Base-by-base conservation (phyloP, 2,888 invertebrate species). In the Meandrusa payeni region DNA sequence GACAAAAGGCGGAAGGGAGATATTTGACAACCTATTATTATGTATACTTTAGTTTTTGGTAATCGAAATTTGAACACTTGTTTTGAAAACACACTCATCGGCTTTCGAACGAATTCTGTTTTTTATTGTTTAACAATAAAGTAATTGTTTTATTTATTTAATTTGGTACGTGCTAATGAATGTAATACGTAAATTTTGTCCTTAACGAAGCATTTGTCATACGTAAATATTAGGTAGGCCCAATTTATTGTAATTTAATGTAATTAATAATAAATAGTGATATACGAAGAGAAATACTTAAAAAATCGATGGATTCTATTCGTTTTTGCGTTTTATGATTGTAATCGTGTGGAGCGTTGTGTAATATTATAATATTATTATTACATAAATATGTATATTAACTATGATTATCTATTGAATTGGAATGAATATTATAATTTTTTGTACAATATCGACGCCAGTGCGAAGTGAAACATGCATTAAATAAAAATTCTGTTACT, bases 401-500 rank as follows among this genome's bases (percentile, higher is more conserved):
- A 68, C 64, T 72, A 72, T 78, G 65, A 66, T 69, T 76, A 75
- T 64, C 58, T 76, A 75, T 71, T 70, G 69, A 69, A 75, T 55
- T 67, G 64, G 59, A 72, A 69, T 69, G 77, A 76, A 80, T 81
- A 83, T 77, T 77, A 76, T 82, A 70, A 80, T 83, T 85, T 71
- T 87, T 86, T 87, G 86, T 87, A 87, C 83, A 85, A 83, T 83
- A 83, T 83, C 80, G 76, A 83, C 86, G 83, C 80, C 69, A 83
- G 79, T 81, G 76, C 81, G 67, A 82, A 64, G 82, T 78, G 81
- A 69, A 85, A 77, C 76, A 45, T 82, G 82, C 86, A 87, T 87
- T 77, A 76, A 86, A 86, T 86, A 86, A 87, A 86, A 87, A 85
- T 83, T 87, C 87, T 87, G 87, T 87, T 87, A 87, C 86, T 80